These are phyloP conservation scores for Fulica atra DNA, from an alignment of 2,113 vertebrate species.

Conservation along the genomic window DNA sequence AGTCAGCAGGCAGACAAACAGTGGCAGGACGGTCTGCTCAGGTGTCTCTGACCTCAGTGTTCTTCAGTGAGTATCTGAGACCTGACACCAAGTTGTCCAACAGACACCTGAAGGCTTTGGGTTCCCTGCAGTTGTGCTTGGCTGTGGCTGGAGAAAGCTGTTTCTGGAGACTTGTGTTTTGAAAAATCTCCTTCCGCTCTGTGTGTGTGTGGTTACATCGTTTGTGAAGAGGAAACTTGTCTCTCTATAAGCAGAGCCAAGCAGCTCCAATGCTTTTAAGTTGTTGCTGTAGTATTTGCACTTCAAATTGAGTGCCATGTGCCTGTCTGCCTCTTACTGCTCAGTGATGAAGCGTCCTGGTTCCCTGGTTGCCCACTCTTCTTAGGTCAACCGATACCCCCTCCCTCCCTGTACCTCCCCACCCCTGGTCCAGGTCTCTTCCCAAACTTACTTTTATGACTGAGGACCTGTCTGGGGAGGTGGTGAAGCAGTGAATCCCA, in stretches of 20 bases:
- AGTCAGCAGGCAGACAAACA: not conserved
- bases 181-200: not conserved
- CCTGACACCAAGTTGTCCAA: not conserved
- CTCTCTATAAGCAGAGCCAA: not conserved
- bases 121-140: not conserved
- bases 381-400: not conserved
- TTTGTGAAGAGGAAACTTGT: not conserved
- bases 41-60: not conserved
- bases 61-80: not conserved
- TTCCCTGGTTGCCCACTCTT: not conserved
- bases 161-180: not conserved
- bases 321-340: not conserved
- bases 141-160: not conserved
- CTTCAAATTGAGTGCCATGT: not conserved
- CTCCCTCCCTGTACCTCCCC: no score
- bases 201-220: not conserved
- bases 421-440: not conserved
- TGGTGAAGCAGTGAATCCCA: not conserved
- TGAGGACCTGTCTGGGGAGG: not conserved
- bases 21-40: not conserved
- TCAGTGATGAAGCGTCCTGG: not conserved
- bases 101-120: not conserved
- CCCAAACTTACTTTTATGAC: not conserved
- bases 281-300: not conserved
- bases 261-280: not conserved